These are phyloP conservation scores for Turritopsis rubra DNA, from an alignment of 30 jellyfish, hydroid and myxozoan species.

Conservation along the genomic window DNA sequence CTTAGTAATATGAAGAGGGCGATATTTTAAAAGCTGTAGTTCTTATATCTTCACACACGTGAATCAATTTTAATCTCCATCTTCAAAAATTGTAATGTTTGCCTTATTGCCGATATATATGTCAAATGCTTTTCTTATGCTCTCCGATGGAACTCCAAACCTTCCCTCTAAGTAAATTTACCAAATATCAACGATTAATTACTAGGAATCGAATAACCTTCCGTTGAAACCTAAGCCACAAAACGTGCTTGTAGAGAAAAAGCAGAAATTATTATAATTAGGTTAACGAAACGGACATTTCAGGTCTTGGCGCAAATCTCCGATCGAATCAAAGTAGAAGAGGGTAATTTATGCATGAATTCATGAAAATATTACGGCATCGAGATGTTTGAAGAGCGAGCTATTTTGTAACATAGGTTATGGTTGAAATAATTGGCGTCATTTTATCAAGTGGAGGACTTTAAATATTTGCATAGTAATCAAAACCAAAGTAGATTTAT, in stretches of 20 bases:
- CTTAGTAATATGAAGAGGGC: not conserved
- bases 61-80: too few relatives aligned
- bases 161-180: not conserved
- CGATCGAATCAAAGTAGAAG: too few relatives aligned
- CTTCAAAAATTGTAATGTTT: not conserved
- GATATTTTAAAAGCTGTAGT: not conserved
- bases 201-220: not conserved
- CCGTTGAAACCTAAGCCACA: too few relatives aligned
- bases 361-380: too few relatives aligned
- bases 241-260: too few relatives aligned
- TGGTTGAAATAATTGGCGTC: not conserved
- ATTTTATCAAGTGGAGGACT: not conserved
- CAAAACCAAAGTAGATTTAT: not conserved
- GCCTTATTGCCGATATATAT: not conserved
- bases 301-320: too few relatives aligned
- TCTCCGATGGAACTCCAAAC: not conserved
- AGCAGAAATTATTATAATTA: too few relatives aligned
- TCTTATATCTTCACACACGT: too few relatives aligned
- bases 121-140: not conserved
- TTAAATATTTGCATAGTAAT: not conserved
- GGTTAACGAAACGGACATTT: too few relatives aligned
- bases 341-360: too few relatives aligned
- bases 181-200: not conserved
- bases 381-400: too few relatives aligned
- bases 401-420: not conserved